Evolutionary conservation across 2,113 vertebrate genomes (phyloP).

Genomic region (Stegastes partitus): DNA sequence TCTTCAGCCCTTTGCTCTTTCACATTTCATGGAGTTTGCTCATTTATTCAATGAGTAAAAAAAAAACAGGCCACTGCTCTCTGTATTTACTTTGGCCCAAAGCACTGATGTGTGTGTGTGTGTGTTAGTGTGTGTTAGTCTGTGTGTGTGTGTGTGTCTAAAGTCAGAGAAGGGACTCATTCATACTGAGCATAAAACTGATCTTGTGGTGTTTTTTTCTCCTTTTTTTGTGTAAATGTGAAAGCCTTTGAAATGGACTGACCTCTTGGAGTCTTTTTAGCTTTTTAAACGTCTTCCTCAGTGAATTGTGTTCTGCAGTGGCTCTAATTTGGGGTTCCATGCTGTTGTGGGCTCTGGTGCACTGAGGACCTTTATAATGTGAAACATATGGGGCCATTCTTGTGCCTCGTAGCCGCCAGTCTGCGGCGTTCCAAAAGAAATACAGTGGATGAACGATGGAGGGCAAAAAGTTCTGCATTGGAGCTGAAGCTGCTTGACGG

Average conservation of each 20-base stretch:
- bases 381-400: conserved; percentile 73
- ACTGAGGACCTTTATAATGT: conserved; percentile 71
- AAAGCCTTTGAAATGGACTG: conserved; percentile 19
- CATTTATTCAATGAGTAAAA: conserved; percentile 58
- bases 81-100: conserved; percentile 71
- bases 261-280: conserved; percentile 17
- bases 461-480: too few relatives aligned
- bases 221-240: conserved; percentile 20
- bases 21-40: conserved; percentile 39
- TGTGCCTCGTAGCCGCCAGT: conserved; percentile 26
- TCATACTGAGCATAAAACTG: conserved; percentile 59
- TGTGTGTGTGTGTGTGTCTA: conserved; percentile 13
- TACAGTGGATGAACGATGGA: conserved; percentile 34
- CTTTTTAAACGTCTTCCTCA: conserved; percentile 49
- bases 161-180: conserved; percentile 66
- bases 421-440: conserved; percentile 22
- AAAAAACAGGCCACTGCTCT: conserved; percentile 53
- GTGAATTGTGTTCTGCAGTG: conserved; percentile 51
- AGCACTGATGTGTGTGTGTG: conserved; percentile 19
- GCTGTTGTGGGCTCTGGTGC: conserved; percentile 47
- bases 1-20: conserved; percentile 24
- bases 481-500: conserved; percentile 71
- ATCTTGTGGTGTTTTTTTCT: conserved; percentile 35
- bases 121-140: conserved; percentile 16
- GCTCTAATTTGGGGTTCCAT: conserved; percentile 68